Conservation (phyloP, 2,113 vertebrate genomes). For the Apodemus speciosus region DNA sequence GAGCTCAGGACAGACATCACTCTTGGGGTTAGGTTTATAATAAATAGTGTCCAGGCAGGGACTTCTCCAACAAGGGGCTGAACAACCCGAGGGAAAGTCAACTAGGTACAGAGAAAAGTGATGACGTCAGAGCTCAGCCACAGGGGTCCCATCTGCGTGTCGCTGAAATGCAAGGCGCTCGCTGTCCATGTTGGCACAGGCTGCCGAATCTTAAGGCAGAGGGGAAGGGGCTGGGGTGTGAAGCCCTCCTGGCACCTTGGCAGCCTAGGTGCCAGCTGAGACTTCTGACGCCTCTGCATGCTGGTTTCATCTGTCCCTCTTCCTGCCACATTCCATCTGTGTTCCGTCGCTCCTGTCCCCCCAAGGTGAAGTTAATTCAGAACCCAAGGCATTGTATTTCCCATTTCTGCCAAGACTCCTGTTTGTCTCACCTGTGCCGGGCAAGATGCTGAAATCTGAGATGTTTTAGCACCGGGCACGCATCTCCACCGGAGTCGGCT, state of each 20-base stretch:
- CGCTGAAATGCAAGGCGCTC: neutral
- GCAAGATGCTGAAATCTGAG: neutral
- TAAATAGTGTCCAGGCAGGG: neutral
- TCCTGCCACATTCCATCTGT: neutral
- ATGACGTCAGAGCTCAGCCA: neutral
- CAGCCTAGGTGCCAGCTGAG: neutral
- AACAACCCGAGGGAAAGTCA: neutral
- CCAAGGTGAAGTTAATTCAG: neutral
- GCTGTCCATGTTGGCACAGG: neutral
- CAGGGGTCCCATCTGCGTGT: neutral
- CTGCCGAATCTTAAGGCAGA: neutral
- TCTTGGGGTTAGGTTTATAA: neutral
- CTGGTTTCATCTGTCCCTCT: neutral
- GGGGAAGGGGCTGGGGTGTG: neutral
- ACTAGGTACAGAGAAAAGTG: neutral
- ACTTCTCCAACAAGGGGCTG: neutral
- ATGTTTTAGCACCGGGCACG: rapidly evolving
- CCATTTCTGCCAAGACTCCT: neutral
- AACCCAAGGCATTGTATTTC: neutral
- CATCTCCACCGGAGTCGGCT: neutral
- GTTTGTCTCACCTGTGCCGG: neutral
- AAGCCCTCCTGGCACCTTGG: neutral
- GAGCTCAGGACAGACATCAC: neutral
- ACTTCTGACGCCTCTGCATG: neutral
- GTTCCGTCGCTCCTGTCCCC: neutral